phyloP scores from a whole-genome alignment of 92 coral and sea anemone genomes.

The Epizoanthus fatuus region DNA sequence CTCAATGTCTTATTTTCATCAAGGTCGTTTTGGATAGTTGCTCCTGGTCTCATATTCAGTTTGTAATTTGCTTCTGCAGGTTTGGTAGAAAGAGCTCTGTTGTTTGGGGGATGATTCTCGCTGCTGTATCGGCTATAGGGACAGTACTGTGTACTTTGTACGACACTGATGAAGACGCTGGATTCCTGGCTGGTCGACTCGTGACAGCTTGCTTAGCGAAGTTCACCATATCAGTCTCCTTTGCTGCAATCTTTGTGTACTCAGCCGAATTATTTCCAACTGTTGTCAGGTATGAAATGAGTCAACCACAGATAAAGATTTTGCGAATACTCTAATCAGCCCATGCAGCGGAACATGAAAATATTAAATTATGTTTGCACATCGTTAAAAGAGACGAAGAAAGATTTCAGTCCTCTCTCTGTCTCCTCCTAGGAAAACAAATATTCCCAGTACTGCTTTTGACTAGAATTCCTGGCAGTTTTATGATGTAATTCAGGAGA shows the following conservation, averaged over 20 bases:
- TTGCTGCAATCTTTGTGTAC: conserved; percentile 15
- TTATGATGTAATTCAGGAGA: too few relatives aligned
- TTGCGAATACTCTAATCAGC: too few relatives aligned
- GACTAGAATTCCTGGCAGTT: too few relatives aligned
- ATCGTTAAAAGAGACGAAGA: too few relatives aligned
- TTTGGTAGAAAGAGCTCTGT: conserved; percentile 35
- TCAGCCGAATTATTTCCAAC: conserved; percentile 30
- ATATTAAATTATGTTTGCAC: too few relatives aligned
- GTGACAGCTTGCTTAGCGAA: conserved; percentile 32
- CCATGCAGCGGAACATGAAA: too few relatives aligned
- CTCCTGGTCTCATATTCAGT: too few relatives aligned
- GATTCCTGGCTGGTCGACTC: conserved; percentile 48
- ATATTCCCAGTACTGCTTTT: too few relatives aligned
- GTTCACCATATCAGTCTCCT: conserved; percentile 32
- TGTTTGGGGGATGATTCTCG: conserved; percentile 22
- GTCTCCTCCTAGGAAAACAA: too few relatives aligned
- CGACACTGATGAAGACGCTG: neutral
- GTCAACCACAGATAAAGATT: neutral
- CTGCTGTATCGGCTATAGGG: conserved; percentile 25
- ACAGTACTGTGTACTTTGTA: conserved; percentile 24
- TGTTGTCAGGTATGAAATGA: conserved; percentile 26
- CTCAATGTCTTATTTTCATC: too few relatives aligned
- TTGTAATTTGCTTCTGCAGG: conserved; percentile 11
- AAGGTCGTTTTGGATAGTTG: too few relatives aligned
- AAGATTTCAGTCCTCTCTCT: too few relatives aligned